Base-by-base conservation (phyloP, 2,888 invertebrate genomes). In the Drosophila flavopinicola region DNA sequence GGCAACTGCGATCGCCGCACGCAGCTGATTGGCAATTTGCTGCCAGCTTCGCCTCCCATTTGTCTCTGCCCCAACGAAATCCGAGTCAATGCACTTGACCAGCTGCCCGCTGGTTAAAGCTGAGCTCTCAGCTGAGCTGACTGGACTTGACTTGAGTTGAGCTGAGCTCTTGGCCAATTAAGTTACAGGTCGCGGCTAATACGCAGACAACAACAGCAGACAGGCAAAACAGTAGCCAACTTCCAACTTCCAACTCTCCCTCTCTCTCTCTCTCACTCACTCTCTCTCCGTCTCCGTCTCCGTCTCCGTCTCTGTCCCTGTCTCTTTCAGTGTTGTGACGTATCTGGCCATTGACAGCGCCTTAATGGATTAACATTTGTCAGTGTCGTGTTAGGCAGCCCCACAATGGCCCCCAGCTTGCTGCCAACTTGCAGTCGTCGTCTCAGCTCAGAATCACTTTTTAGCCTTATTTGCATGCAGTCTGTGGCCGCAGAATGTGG, bases 341-440 rank as follows among this genome's bases (percentile, higher is more conserved):
- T 85, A 89, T 89, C 88, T 88, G 78, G 63, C 85, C 79, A 89
- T 89, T 89, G 89, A 89, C 89, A 89, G 88, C 79, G 78, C 70
- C 78, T 85, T 88, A 89, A 89, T 89, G 89, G 89, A 88, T 89
- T 88, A 89, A 84, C 87, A 89, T 89, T 89, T 88, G 88, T 89
- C 86, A 71, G 78, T 80, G 90, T 88, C 89, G 87, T 75, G 88
- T 89, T 88, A 84, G 78, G 65, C 77, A 56, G 72, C 64, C 60
- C 64, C 60, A 68, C 83, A 73, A 73, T 75, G 76, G 65, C 85
- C 83, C 32, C 65, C 44, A 65, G 20, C 20, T 20, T n/a, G 75
- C 78, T 58, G 45, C 41, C 29, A 42, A 42, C n/a, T n/a, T 17
- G 47, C 20, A 20, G 20, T 44, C 23, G 41, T 6, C 6, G 25